Evolutionary conservation across 2,113 vertebrate species (phyloP), one percentile per base, ranked within the genome.

Genomic region (Brachyistius frenatus): DNA sequence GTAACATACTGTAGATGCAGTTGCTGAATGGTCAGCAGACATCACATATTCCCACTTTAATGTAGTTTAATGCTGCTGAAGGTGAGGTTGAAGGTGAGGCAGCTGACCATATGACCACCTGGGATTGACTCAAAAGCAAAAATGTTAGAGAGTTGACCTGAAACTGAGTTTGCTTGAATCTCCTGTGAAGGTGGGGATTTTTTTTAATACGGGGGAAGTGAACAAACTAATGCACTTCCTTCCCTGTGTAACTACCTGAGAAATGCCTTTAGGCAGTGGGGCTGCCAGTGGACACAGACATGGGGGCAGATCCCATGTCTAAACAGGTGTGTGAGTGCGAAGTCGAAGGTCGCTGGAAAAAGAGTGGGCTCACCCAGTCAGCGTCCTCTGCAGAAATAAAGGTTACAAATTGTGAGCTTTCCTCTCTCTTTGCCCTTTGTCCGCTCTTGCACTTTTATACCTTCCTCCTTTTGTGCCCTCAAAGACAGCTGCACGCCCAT

Each of bases 201-300:
- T 52, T 23, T 52, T 23, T 3, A 52, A 52, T 52, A n/a, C 66
- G 73, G 35, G 13, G 31, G 31, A 72, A 41, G 49, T 61, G 62
- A 80, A 60, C 36, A 80, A 80, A 76, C 56, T 2, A 80, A 62
- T 56, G 47, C 65, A 37, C 30, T 73, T 52, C 54, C 47, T 64
- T 56, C 31, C 61, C n/a, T 66, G 53, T 64, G 37, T 73, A 50
- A 76, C 36, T 33, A 49, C 52, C 55, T 53, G 0, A 66, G 49
- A 83, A 82, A 86, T 52, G 69, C 78, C 80, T 78, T 39, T 2
- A 65, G 78, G 80, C 69, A 11, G 36, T 67, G 63, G n/a, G 49
- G 80, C 78, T 78, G 75, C 68, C 46, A 61, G 68, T 31, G 62
- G 75, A 57, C 33, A 68, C 73, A 76, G 81, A 78, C 54, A 62